phyloP scores from a whole-genome alignment of 2,797 vertebrate species.

The Sylvilagus floridanus region DNA sequence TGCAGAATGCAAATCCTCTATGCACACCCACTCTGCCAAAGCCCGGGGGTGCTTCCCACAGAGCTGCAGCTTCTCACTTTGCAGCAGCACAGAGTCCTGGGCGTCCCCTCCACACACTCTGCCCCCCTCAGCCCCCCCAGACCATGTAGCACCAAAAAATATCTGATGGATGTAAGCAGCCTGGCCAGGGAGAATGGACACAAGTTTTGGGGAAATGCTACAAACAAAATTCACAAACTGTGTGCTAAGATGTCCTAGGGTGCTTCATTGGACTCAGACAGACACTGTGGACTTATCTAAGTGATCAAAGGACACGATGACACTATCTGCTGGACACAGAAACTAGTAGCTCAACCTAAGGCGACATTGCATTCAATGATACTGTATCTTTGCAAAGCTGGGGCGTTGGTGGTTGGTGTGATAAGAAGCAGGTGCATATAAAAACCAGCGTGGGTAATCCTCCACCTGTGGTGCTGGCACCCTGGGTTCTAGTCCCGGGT shows the following conservation, averaged over 20 bases:
- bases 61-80: background rate
- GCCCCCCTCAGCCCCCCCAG: background rate
- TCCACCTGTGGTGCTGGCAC: too few species aligned
- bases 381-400: background rate
- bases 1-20: constrained; percentile 49
- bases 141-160: background rate
- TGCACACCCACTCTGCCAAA: background rate
- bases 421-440: background rate
- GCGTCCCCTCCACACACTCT: background rate
- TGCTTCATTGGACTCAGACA: background rate
- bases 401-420: background rate
- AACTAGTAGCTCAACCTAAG: background rate
- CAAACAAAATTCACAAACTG: background rate
- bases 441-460: background rate
- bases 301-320: background rate
- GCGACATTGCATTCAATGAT: background rate
- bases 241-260: background rate
- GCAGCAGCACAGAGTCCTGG: background rate
- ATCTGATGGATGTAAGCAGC: background rate
- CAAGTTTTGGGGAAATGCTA: background rate
- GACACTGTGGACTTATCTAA: background rate
- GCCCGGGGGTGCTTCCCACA: background rate
- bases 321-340: background rate
- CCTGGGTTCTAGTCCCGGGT: too few species aligned
- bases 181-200: background rate